These are phyloP conservation scores for Theropithecus gelada DNA, from an alignment of 2,113 vertebrate genomes.

Conservation along the genomic window DNA sequence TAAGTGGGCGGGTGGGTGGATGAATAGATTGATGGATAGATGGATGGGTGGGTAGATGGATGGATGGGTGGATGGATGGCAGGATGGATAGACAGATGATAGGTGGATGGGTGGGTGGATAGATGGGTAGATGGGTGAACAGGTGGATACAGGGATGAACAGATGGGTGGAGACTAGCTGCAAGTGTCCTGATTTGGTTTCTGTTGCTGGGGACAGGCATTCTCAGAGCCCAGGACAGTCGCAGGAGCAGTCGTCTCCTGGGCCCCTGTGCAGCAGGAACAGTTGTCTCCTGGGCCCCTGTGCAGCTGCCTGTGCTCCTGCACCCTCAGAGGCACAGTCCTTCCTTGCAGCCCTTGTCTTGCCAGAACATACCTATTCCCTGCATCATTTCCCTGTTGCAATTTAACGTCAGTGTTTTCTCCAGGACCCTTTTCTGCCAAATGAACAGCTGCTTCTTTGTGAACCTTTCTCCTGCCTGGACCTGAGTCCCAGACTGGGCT, in stretches of 20 bases:
- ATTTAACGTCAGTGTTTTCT: neutral
- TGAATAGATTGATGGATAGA: accelerated
- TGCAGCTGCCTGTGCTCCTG: neutral
- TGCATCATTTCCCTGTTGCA: neutral
- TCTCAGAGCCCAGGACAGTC: neutral
- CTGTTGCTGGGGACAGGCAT: neutral
- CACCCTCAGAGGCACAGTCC: neutral
- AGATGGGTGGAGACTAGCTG: neutral
- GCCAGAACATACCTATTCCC: neutral
- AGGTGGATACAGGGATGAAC: neutral
- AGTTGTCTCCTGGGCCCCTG: neutral
- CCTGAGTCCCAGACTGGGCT: neutral
- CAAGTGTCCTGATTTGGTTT: neutral
- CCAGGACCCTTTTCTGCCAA: neutral
- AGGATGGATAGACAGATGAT: too few relatives aligned
- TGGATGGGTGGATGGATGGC: accelerated
- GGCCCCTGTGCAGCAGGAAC: too few relatives aligned
- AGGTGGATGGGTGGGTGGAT: too few relatives aligned
- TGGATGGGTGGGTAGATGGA: neutral
- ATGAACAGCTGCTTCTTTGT: neutral
- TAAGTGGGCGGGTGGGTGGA: too few relatives aligned
- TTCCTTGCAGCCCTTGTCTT: neutral
- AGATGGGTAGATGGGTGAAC: accelerated
- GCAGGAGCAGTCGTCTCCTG: neutral
- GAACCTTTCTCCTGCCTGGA: neutral